These are phyloP conservation scores for Erythrocercus mccallii DNA, from an alignment of 2,113 vertebrate genomes.

Conservation along the genomic window DNA sequence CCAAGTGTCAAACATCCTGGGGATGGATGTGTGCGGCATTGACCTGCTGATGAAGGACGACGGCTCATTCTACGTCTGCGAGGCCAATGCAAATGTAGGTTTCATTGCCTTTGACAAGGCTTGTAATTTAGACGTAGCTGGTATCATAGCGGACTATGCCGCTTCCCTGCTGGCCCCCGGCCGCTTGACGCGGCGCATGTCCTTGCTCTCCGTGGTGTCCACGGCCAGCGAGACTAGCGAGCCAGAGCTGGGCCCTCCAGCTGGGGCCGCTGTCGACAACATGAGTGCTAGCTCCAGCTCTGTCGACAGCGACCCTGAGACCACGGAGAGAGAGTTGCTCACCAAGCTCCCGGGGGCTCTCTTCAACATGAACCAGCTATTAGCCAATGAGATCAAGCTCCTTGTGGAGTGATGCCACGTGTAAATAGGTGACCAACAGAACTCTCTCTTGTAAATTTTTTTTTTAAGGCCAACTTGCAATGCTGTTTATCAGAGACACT, in stretches of 20 bases:
- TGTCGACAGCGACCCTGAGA: conserved; percentile 85
- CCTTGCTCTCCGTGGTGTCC: conserved; percentile 83
- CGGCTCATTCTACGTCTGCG: conserved; percentile 81
- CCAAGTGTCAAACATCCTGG: conserved; percentile 82
- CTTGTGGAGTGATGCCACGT: conserved; percentile 76
- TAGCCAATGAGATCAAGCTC: conserved; percentile 83
- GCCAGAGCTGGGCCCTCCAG: conserved; percentile 79
- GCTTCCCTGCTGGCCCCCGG: conserved; percentile 80
- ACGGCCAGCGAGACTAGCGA: conserved; percentile 82
- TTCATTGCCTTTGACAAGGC: conserved; percentile 86
- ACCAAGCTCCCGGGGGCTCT: conserved; percentile 81
- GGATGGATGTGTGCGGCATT: conserved; percentile 82
- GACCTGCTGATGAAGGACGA: conserved; percentile 83
- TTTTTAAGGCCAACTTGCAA: conserved; percentile 73
- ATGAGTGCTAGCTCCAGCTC: conserved; percentile 86
- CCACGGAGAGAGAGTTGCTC: conserved; percentile 80
- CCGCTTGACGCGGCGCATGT: conserved; percentile 82
- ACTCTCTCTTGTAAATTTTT: conserved; percentile 70
- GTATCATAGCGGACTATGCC: conserved; percentile 83
- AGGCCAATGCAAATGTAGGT: conserved; percentile 84
- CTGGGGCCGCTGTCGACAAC: conserved; percentile 80
- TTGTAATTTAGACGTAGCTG: conserved; percentile 83
- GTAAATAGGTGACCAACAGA: conserved; percentile 71
- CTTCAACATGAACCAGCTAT: conserved; percentile 84
- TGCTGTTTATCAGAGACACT: conserved; percentile 78